Evolutionary conservation across 2,113 vertebrate species (phyloP).

Genomic region (Anoplopoma fimbria): DNA sequence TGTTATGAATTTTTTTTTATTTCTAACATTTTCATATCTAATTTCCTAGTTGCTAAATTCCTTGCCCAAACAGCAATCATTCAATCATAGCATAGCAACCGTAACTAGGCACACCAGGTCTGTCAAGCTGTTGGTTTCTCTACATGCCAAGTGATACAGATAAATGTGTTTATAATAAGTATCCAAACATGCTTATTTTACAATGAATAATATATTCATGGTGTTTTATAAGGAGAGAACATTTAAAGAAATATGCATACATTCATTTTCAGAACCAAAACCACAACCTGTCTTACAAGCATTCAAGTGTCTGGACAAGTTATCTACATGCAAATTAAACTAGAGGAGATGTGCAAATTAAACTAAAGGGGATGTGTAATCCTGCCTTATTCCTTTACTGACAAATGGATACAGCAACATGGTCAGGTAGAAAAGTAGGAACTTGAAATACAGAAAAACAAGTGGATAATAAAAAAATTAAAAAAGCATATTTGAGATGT

Average conservation of each 20-base stretch:
- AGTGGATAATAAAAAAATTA: neutral
- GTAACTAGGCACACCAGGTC: no score
- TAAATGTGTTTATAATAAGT: no score
- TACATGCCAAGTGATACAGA: no score
- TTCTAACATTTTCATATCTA: neutral
- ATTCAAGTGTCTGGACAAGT: neutral
- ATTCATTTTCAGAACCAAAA: neutral
- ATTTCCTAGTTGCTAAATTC: neutral
- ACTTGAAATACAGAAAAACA: neutral
- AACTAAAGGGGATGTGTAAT: neutral
- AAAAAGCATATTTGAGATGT: neutral
- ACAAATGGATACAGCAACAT: neutral
- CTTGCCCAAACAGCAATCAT: neutral
- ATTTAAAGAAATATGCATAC: neutral
- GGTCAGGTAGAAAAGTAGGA: neutral
- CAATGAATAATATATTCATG: no score
- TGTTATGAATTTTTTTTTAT: no score
- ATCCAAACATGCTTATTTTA: no score
- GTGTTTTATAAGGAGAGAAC: no score
- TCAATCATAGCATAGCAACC: neutral
- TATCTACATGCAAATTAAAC: neutral
- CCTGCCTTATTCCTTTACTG: neutral
- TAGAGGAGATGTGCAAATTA: neutral
- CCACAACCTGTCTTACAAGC: slow-evolving; percentile 2
- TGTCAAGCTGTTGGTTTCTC: no score